phyloP scores from a whole-genome alignment of 2,797 vertebrate genomes.

The Gorsachius magnificus region DNA sequence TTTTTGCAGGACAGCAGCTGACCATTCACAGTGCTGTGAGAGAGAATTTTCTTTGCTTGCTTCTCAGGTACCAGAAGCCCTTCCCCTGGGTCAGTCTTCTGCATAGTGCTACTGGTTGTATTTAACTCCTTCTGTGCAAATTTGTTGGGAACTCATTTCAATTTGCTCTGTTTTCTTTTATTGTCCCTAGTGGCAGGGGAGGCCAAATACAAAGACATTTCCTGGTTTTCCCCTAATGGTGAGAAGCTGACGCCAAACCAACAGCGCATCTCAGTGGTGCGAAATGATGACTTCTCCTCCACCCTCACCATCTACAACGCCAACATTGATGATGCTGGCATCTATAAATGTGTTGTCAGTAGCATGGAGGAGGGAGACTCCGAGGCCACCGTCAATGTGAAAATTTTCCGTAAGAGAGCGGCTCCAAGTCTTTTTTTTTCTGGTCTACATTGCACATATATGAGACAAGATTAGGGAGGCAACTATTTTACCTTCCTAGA shows the following conservation, averaged over 20 bases:
- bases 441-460: neutral
- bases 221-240: conserved; percentile 93
- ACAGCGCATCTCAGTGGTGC: conserved; percentile 89
- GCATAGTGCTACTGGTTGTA: neutral
- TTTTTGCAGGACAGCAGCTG: neutral
- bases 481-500: neutral
- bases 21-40: neutral
- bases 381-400: conserved; percentile 93
- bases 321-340: conserved; percentile 89
- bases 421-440: neutral
- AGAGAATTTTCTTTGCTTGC: neutral
- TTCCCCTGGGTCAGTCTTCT: neutral
- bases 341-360: conserved; percentile 93
- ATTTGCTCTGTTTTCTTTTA: neutral
- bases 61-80: neutral
- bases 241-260: conserved; percentile 89
- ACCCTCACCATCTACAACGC: conserved; percentile 96
- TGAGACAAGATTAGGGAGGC: neutral
- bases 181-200: conserved; percentile 84
- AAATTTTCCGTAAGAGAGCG: conserved; percentile 91
- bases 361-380: conserved; percentile 82
- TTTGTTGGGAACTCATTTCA: neutral
- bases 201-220: conserved; percentile 89
- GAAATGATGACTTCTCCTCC: conserved; percentile 90
- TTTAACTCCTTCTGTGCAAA: neutral